Evolutionary conservation across 2,888 invertebrate species (phyloP), one percentile per base, ranked within the genome.

Genomic region (Pachliopta kotzebuea): DNA sequence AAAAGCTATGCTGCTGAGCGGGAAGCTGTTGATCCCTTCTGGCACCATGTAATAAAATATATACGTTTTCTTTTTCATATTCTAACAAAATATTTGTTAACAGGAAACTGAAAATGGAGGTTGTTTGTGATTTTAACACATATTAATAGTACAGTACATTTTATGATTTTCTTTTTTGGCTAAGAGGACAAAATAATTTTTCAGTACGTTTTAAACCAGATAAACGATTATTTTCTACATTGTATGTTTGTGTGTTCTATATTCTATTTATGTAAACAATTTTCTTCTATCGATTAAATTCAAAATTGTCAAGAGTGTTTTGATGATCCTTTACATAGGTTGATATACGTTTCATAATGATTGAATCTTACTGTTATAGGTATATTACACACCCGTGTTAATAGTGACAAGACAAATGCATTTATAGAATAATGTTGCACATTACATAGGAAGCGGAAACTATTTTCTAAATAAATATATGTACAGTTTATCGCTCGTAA

Each of bases 31-130:
- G 94, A 95, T 83, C 94, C 96, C 56, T 95, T 95, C 79, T 98
- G 97, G 97, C 96, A 97, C 84, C 97, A 98, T 90, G 94, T 94
- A 80, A 83, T 71, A 53, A 23, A 21, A 6, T 11, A 8, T 21
- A 37, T 58, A 17, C 37, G 1, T 37, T 21, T 57, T 57, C 23
- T n/a, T 45, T 37, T 7, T n/a, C 9, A 54, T 54, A 2, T 2
- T 54, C 2, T 24, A 23, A 24, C n/a, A n/a, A 45, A 45, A 45
- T 45, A 45, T 37, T 37, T 9, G 14, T n/a, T 7, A 45, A 45
- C 18, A 45, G 18, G 4, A 45, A n/a, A 45, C 4, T n/a, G 45
- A 45, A 31, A 1, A 0, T 18, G 4, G 18, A 45, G 4, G n/a
- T 7, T 7, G n/a, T 7, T 18, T n/a, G 1, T 37, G 14, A 37